A percentile compares a stretch with the other conserved stretches of the same genome.
Evolutionary conservation across 2,797 vertebrate species (phyloP).

Genomic region (Lithobates sylvaticus): DNA sequence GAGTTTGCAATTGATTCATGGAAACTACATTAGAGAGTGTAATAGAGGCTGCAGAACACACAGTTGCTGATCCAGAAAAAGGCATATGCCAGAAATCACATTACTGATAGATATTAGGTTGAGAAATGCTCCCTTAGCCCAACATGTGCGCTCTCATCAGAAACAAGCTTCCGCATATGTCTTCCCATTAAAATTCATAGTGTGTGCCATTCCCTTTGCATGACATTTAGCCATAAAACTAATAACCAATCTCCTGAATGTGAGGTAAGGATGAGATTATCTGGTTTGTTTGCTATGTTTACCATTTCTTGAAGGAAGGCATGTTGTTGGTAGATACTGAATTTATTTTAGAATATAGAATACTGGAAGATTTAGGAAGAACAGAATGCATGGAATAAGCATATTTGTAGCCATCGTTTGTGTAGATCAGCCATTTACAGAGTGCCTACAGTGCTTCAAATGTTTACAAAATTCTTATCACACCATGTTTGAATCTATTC

Average conservation of each 20-base stretch:
- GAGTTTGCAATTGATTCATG: conserved; percentile 57
- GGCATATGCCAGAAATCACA: conserved; percentile 61
- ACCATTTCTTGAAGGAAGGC: conserved; percentile 4
- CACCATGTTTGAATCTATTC: background rate
- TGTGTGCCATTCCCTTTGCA: conserved; percentile 60
- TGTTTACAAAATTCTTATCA: background rate
- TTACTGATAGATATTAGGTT: conserved; percentile 60
- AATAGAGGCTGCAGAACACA: conserved; percentile 53
- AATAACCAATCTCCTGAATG: conserved; percentile 59
- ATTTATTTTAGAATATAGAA: background rate
- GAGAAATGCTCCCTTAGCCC: conserved; percentile 57
- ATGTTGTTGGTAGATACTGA: background rate
- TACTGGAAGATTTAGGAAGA: conserved; percentile 1
- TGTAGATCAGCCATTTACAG: conserved; percentile 8
- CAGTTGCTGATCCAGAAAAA: conserved; percentile 62
- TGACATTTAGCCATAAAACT: conserved; percentile 63
- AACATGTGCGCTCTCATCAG: conserved; percentile 57
- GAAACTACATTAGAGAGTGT: conserved; percentile 54
- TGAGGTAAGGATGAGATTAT: conserved; percentile 35
- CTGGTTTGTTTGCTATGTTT: conserved; percentile 28
- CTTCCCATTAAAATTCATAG: conserved; percentile 59
- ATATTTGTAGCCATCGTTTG: conserved; percentile 8
- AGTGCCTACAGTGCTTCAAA: background rate
- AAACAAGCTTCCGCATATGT: conserved; percentile 57
- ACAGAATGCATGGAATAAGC: background rate